Percentiles rank a stretch among this genome's conserved stretches.
Conservation (phyloP, 2,113 vertebrate genomes). For the Nematolebias whitei region DNA sequence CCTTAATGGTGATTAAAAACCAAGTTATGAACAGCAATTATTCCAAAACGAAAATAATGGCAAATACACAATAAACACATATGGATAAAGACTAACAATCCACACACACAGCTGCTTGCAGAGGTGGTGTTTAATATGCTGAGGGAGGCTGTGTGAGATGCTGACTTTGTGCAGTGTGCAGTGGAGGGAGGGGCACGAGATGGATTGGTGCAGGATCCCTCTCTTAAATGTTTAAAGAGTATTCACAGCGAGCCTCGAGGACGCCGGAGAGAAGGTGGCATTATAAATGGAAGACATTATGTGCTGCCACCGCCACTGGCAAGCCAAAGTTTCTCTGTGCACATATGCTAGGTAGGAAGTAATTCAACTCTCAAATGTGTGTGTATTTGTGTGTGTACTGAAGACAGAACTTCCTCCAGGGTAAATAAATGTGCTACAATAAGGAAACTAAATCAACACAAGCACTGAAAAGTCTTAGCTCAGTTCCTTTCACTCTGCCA, state of each 20-base stretch:
- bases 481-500: slow-evolving; percentile 9
- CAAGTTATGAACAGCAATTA: slow-evolving; percentile 28
- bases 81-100: slow-evolving; percentile 12
- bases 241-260: slow-evolving; percentile 41
- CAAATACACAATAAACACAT: slow-evolving; percentile 25
- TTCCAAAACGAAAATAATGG: slow-evolving; percentile 7
- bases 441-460: slow-evolving; percentile 38
- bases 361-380: slow-evolving; percentile 1
- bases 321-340: slow-evolving; percentile 26
- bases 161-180: slow-evolving; percentile 52
- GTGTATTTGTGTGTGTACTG: neutral
- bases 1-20: neutral
- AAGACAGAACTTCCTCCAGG: slow-evolving; percentile 7
- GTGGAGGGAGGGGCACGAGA: slow-evolving; percentile 47
- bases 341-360: slow-evolving; percentile 18
- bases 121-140: slow-evolving; percentile 59
- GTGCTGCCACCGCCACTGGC: slow-evolving; percentile 44
- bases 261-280: slow-evolving; percentile 18
- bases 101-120: slow-evolving; percentile 1
- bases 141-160: slow-evolving; percentile 54
- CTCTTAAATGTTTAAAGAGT: slow-evolving; percentile 80
- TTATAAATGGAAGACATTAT: slow-evolving; percentile 72
- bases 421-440: slow-evolving; percentile 18
- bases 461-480: slow-evolving; percentile 10
- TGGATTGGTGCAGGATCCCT: slow-evolving; percentile 72